Evolutionary conservation across 2,888 invertebrate genomes (phyloP).

Genomic region (Synergus gifuensis): DNA sequence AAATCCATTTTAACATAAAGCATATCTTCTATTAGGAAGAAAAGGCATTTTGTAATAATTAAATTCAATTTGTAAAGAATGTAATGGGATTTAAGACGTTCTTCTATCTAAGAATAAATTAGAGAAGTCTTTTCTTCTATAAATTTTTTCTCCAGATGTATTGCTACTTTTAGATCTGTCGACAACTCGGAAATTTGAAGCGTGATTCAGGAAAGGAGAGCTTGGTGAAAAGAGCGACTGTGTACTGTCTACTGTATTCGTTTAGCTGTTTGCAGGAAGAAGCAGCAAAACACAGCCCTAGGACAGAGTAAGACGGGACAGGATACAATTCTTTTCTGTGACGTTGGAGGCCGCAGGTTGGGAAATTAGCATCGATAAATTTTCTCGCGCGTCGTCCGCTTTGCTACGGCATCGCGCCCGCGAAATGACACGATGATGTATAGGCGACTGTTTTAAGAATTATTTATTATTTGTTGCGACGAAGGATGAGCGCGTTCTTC

Average conservation of each 20-base stretch:
- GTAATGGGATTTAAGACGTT: background rate
- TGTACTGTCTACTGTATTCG: background rate
- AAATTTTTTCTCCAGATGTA: background rate
- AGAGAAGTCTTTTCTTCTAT: background rate
- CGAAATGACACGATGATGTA: slow-evolving; percentile 77
- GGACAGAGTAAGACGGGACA: slow-evolving; percentile 53
- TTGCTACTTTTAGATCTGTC: slow-evolving; percentile 33
- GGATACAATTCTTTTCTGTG: slow-evolving; percentile 70
- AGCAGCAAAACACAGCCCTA: slow-evolving; percentile 46
- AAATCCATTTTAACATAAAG: no score
- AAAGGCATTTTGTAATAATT: background rate
- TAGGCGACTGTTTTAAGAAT: slow-evolving; percentile 77
- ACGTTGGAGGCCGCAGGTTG: slow-evolving; percentile 68
- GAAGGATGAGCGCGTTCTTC: slow-evolving; percentile 43
- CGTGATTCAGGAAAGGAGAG: slow-evolving; percentile 37
- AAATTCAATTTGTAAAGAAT: background rate
- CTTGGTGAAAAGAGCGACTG: slow-evolving; percentile 2
- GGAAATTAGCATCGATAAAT: slow-evolving; percentile 78
- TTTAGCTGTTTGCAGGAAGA: slow-evolving; percentile 41
- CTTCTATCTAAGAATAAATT: background rate
- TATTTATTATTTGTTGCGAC: slow-evolving; percentile 76
- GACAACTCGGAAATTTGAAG: slow-evolving; percentile 32
- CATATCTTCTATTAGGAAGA: background rate
- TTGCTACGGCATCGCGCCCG: slow-evolving; percentile 67
- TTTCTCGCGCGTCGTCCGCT: slow-evolving; percentile 70